Evolutionary conservation across 2,113 vertebrate genomes (phyloP).

Genomic region (Carassius auratus): DNA sequence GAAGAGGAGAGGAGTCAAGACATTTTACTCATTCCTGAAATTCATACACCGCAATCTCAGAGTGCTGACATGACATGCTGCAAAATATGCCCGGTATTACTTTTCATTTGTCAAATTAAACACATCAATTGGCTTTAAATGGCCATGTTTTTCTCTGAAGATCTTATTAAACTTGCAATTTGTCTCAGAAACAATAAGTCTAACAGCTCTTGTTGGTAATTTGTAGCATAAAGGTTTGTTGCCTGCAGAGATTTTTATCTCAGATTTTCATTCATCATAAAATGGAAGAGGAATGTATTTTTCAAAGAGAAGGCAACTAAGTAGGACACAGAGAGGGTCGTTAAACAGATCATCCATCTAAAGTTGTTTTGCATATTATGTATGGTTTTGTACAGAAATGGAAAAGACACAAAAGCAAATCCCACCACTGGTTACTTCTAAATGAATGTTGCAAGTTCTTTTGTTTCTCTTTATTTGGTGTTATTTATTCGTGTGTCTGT

Average conservation of each 20-base stretch:
- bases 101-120: conserved; percentile 3
- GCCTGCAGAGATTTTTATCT: conserved; percentile 20
- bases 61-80: conserved; percentile 1
- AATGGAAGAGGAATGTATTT: neutral
- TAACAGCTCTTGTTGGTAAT: conserved; percentile 7
- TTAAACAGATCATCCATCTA: neutral
- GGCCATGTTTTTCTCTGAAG: neutral
- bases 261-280: conserved; percentile 24
- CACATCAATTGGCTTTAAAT: conserved; percentile 9
- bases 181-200: conserved; percentile 12
- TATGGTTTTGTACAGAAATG: neutral
- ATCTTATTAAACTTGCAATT: conserved; percentile 8
- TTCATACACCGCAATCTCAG: neutral
- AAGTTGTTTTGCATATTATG: conserved; percentile 10
- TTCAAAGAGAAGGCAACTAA: conserved; percentile 22
- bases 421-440: neutral
- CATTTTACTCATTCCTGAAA: conserved; percentile 40
- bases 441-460: neutral
- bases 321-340: neutral
- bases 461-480: conserved; percentile 8
- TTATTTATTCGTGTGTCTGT: neutral
- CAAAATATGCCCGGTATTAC: neutral
- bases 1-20: neutral
- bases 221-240: neutral
- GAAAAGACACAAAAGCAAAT: neutral